Percentiles rank a stretch among this genome's conserved stretches.
These are phyloP conservation scores for Drosophila koepferae DNA, from an alignment of 2,888 invertebrate species.

Conservation along the genomic window DNA sequence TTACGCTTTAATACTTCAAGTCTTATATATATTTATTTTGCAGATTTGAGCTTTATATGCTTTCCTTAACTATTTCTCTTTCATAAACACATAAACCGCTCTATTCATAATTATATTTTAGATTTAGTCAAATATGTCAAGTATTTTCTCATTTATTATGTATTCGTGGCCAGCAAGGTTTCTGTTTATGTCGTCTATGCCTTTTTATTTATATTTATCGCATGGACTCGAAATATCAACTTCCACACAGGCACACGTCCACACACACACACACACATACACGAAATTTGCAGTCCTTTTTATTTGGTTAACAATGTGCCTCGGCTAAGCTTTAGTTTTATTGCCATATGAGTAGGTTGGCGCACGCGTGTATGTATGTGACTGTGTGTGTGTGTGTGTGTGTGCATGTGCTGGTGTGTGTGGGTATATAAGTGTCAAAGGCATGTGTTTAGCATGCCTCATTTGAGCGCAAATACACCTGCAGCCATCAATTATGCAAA, in stretches of 20 bases:
- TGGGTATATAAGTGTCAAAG: slow-evolving; percentile 73
- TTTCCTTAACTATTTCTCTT: background rate
- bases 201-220: slow-evolving; percentile 59
- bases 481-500: slow-evolving; percentile 81
- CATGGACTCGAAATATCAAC: slow-evolving; percentile 39
- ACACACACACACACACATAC: slow-evolving; percentile 2
- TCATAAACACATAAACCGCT: background rate
- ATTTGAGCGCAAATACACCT: slow-evolving; percentile 80
- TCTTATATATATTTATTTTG: background rate
- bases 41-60: background rate
- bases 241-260: slow-evolving; percentile 11
- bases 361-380: slow-evolving; percentile 7
- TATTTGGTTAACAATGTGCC: slow-evolving; percentile 44
- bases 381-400: slow-evolving; percentile 3
- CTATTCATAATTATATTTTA: slow-evolving; percentile 1
- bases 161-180: background rate
- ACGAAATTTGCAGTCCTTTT: slow-evolving; percentile 55
- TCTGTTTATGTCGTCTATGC: slow-evolving; percentile 47
- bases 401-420: slow-evolving; percentile 5
- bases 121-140: background rate
- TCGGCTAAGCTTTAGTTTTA: slow-evolving; percentile 46
- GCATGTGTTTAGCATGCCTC: slow-evolving; percentile 79
- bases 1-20: background rate
- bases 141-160: slow-evolving; percentile 28
- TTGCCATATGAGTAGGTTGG: slow-evolving; percentile 43